phyloP scores from a whole-genome alignment of 2,113 vertebrate genomes.

The Platysteira castanea region DNA sequence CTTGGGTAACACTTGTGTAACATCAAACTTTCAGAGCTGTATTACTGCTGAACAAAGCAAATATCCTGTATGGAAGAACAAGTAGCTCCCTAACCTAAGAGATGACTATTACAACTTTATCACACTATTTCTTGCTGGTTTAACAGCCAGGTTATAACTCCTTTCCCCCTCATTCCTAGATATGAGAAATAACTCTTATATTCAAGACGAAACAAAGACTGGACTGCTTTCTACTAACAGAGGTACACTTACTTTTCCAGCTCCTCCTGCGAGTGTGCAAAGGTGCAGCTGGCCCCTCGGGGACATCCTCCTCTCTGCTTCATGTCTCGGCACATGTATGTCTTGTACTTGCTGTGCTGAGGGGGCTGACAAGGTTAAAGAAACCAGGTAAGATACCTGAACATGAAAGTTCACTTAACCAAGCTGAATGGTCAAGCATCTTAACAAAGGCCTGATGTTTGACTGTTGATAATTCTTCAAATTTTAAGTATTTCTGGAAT shows the following conservation, averaged over 20 bases:
- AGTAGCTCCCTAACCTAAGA: not conserved
- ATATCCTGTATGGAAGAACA: not conserved
- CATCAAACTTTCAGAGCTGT: not conserved
- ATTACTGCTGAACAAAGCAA: not conserved
- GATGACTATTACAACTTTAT: not conserved
- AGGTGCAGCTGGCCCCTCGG: slow-evolving; percentile 95
- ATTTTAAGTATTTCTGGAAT: not conserved
- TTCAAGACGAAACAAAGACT: not conserved
- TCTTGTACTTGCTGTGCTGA: slow-evolving; percentile 99
- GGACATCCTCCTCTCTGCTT: slow-evolving; percentile 98
- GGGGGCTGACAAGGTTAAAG: slow-evolving; percentile 79
- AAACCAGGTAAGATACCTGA: not conserved
- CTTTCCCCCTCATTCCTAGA: not conserved
- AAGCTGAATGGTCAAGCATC: accelerated
- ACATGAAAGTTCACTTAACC: not conserved
- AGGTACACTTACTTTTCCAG: slow-evolving; percentile 89
- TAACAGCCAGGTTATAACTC: not conserved
- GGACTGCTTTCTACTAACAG: not conserved
- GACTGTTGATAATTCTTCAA: not conserved
- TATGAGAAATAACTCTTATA: not conserved
- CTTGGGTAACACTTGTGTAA: not conserved
- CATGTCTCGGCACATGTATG: slow-evolving; percentile 98
- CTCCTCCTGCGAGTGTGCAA: slow-evolving; percentile 97
- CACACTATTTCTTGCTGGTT: not conserved
- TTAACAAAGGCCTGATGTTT: not conserved